Evolutionary conservation across 2,797 vertebrate species (phyloP), one percentile per base, ranked within the genome.

Genomic region (Acrossocheilus fasciatus): DNA sequence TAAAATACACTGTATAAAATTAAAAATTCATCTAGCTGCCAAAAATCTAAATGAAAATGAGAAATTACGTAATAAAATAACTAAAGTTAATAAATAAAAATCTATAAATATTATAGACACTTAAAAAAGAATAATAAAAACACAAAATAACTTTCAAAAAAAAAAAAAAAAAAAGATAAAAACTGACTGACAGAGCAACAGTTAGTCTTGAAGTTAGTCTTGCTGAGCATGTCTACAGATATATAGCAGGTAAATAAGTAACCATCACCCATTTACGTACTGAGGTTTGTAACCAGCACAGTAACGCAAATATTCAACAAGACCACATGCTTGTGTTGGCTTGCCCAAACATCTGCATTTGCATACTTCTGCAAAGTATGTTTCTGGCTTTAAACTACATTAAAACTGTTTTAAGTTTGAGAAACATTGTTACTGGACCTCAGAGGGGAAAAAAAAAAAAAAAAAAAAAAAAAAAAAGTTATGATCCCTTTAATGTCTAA

Each of bases 351-450:
- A 69, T 50, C 30, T 10, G 20, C 66, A 64, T 30, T 18, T 43
- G 39, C 15, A 75, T 75, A 12, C 73, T 52, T 69, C 34, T 10
- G 7, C 3, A 12, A 20, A 72, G 47, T 10, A 5, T 59, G 36
- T 41, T 57, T 41, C 12, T 17, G 52, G 12, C 52, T 36, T 54
- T n/a, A 59, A 72, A 82, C 50, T 82, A 82, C 18, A 83, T 79
- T 41, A n/a, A 0, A 26, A 59, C 9, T 34, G 52, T 62, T 62
- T 59, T 83, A 30, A 73, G 17, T 41, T 11, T 1, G 20, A 82
- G 47, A 74, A 74, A 52, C 6, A 57, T 17, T 41, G 34, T 59
- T 78, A 59, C 68, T 45, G 69, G 36, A 73, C 68, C 52, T 59
- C 14, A 26, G 76, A 11, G 34, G n/a, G 10, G 39, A 6, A 23